Evolutionary conservation across 2,888 invertebrate genomes (phyloP).

Genomic region (Athalia rosae): DNA sequence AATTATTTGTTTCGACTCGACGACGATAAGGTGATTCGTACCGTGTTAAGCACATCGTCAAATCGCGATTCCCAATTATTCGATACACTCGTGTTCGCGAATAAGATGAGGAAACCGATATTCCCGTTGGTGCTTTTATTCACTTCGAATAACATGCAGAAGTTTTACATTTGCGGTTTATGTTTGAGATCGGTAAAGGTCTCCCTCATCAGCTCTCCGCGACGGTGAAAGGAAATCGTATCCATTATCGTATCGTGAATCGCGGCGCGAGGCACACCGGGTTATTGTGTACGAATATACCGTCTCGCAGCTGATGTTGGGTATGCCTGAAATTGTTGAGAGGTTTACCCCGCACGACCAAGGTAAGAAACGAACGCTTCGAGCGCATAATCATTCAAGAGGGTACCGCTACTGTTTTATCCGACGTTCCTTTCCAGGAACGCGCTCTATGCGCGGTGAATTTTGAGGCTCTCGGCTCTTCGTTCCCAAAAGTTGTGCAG

Average conservation of each 20-base stretch:
- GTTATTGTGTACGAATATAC: too few relatives aligned
- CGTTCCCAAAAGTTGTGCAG: background rate
- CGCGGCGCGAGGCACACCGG: too few relatives aligned
- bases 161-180: background rate
- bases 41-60: background rate
- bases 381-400: too few relatives aligned
- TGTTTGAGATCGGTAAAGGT: background rate
- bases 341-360: too few relatives aligned
- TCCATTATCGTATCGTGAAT: constrained; percentile 3
- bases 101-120: too few relatives aligned
- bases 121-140: too few relatives aligned
- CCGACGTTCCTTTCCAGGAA: background rate
- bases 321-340: too few relatives aligned
- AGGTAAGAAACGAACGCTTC: too few relatives aligned
- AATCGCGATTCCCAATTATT: too few relatives aligned
- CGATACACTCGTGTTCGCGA: too few relatives aligned
- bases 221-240: constrained; percentile 5
- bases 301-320: too few relatives aligned
- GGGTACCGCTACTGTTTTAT: too few relatives aligned
- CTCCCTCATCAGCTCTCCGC: background rate
- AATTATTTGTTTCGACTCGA: background rate
- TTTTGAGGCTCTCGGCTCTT: background rate
- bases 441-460: background rate
- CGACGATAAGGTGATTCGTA: background rate
- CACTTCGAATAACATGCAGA: background rate